Conservation (phyloP, 1,140 invertebrate genomes). For the Polyergus mexicanus region DNA sequence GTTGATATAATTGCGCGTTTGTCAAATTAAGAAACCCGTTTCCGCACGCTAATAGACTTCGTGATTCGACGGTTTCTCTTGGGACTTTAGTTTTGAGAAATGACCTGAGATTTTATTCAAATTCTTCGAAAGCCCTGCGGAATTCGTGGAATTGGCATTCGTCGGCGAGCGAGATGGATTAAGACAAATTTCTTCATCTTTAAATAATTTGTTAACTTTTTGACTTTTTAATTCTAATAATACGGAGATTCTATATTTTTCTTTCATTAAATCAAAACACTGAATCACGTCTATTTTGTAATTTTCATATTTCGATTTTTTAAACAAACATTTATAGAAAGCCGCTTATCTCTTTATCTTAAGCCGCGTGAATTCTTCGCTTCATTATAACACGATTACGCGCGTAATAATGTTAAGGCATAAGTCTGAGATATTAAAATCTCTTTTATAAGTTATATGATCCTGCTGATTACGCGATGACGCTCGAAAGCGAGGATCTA, state of each 20-base stretch:
- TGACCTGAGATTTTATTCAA: background rate
- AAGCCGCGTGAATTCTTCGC: constrained; percentile 2
- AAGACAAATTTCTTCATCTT: background rate
- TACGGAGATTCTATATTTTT: background rate
- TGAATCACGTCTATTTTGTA: no score
- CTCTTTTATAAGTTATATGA: constrained; percentile 23
- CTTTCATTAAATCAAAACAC: background rate
- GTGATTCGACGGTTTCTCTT: background rate
- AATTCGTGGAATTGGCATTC: background rate
- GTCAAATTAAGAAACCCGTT: constrained; percentile 10
- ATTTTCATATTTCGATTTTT: background rate
- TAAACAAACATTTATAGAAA: background rate
- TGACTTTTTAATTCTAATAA: no score
- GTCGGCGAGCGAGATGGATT: background rate
- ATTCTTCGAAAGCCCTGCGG: background rate
- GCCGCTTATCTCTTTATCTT: background rate
- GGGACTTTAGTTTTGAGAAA: no score
- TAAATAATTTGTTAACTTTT: no score
- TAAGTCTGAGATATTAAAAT: constrained; percentile 37
- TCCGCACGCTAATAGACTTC: background rate
- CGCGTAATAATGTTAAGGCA: background rate
- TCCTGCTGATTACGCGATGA: constrained; percentile 20
- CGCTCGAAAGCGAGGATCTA: background rate
- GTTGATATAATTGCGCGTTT: constrained; percentile 17
- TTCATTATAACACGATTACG: constrained; percentile 20